These are phyloP conservation scores for Zaprionus kolodkinae DNA, from an alignment of 1,140 invertebrate species.

Conservation along the genomic window DNA sequence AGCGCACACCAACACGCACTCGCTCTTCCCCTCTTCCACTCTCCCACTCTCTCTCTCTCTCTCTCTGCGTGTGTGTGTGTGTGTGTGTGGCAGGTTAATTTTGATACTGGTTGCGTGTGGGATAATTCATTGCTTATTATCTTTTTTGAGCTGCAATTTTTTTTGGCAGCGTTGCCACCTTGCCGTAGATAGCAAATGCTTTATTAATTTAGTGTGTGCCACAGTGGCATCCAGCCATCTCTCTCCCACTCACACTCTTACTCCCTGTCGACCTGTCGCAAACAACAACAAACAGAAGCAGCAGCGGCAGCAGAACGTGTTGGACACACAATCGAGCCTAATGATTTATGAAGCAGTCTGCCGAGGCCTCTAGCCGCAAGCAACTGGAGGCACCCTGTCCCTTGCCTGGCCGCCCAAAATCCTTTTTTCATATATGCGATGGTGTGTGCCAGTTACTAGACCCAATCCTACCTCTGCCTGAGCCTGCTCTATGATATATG, in stretches of 20 bases:
- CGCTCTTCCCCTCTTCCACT: background rate
- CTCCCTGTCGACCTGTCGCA: constrained; percentile 6
- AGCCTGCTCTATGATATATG: constrained; percentile 65
- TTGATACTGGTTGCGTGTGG: constrained; percentile 81
- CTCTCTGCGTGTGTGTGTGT: background rate
- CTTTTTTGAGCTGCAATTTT: constrained; percentile 72
- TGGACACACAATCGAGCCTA: constrained; percentile 79
- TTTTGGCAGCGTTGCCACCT: constrained; percentile 6
- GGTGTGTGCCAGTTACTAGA: background rate
- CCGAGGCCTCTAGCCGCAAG: constrained; percentile 67
- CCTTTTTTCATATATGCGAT: constrained; percentile 4
- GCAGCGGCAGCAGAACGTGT: constrained; percentile 55
- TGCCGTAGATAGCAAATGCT: constrained; percentile 72
- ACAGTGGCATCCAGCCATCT: constrained; percentile 14
- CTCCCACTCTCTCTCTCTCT: too few relatives aligned
- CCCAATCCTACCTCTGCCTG: background rate
- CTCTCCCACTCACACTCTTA: background rate
- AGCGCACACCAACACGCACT: constrained; percentile 14
- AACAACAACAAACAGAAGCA: constrained; percentile 1
- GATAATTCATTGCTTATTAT: constrained; percentile 83
- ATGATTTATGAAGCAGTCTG: constrained; percentile 76
- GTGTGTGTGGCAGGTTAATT: constrained; percentile 60
- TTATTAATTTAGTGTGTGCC: constrained; percentile 81
- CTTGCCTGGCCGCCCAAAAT: constrained; percentile 31
- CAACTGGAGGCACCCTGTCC: constrained; percentile 20